Conservation (phyloP, 2,113 vertebrate genomes). For the Sakesphorus luctuosus region DNA sequence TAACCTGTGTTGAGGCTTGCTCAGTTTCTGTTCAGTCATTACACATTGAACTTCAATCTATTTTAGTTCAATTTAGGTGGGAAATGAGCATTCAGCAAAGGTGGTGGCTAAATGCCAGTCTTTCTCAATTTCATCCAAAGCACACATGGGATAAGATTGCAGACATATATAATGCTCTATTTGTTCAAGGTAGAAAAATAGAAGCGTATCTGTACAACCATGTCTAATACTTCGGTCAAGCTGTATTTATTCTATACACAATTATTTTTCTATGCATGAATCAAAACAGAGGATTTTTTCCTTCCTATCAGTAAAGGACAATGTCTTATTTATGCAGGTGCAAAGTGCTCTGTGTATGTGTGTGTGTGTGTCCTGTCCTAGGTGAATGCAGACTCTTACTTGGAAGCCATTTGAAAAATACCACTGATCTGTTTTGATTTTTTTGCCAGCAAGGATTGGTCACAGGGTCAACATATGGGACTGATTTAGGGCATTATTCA, state of each 20-base stretch:
- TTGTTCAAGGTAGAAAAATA: conserved; percentile 32
- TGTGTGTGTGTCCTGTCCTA: conserved; percentile 15
- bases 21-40: not conserved
- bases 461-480: conserved; percentile 69
- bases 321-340: conserved; percentile 51
- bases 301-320: conserved; percentile 29
- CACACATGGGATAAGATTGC: not conserved
- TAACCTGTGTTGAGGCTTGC: not conserved
- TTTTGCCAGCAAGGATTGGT: conserved; percentile 42
- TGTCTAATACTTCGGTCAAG: conserved; percentile 39
- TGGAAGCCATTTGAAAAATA: conserved; percentile 55
- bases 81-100: not conserved
- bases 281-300: conserved; percentile 10
- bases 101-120: not conserved
- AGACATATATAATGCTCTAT: not conserved
- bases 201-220: not conserved
- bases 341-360: not conserved
- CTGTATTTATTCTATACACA: conserved; percentile 5
- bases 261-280: conserved; percentile 46
- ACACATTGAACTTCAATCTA: not conserved
- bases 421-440: conserved; percentile 55
- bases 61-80: not conserved
- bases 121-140: not conserved
- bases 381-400: conserved; percentile 23
- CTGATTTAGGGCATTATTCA: conserved; percentile 66